These are phyloP conservation scores for Drymodes brunneopygia DNA, from an alignment of 2,113 vertebrate species.

Conservation along the genomic window DNA sequence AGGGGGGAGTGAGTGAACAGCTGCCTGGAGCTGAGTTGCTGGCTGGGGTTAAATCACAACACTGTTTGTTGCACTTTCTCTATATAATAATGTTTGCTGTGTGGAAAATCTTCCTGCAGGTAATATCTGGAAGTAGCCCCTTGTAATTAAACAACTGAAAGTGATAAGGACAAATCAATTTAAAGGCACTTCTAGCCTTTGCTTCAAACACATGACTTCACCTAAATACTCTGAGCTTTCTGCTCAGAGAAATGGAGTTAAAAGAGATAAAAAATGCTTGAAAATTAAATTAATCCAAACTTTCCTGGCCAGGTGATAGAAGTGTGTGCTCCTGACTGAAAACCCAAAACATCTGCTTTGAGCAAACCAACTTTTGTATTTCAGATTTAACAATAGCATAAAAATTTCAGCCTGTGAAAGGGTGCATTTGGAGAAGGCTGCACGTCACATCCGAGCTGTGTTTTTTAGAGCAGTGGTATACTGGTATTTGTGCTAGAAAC, in stretches of 20 bases:
- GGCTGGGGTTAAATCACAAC: background rate
- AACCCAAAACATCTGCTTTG: background rate
- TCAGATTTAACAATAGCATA: background rate
- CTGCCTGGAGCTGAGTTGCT: background rate
- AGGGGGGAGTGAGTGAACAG: background rate
- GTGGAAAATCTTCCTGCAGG: background rate
- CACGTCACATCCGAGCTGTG: background rate
- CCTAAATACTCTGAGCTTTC: background rate
- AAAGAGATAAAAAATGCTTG: background rate
- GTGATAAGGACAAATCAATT: background rate
- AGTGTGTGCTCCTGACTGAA: background rate
- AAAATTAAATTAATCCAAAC: background rate
- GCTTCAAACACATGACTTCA: background rate
- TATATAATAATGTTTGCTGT: rapidly evolving
- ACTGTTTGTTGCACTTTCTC: background rate
- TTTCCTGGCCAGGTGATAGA: background rate
- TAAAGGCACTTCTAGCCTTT: background rate
- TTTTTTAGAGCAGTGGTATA: background rate
- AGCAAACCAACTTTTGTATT: background rate
- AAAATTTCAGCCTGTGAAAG: background rate
- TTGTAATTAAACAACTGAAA: background rate
- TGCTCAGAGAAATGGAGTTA: background rate
- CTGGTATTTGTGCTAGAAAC: background rate
- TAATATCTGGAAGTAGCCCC: background rate
- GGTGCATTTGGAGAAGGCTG: background rate